These are phyloP conservation scores for Polypedilum vanderplanki DNA, from an alignment of 1,140 invertebrate species.

Conservation along the genomic window DNA sequence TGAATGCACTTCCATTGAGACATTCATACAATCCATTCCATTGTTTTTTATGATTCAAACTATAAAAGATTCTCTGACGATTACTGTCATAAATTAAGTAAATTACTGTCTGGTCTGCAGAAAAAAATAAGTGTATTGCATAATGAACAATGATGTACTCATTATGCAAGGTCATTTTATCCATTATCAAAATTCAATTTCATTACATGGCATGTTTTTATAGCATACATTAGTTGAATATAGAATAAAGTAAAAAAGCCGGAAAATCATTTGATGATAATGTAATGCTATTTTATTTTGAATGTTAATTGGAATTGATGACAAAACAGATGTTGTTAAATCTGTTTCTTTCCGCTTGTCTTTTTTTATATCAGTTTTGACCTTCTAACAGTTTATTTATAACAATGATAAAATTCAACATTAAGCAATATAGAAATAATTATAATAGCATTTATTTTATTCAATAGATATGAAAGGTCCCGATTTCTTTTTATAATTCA, in stretches of 20 bases:
- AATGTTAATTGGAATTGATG: background rate
- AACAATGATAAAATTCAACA: background rate
- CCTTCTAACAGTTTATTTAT: background rate
- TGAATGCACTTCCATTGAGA: background rate
- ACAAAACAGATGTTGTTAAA: background rate
- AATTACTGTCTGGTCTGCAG: background rate
- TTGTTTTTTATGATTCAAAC: background rate
- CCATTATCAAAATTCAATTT: constrained; percentile 10
- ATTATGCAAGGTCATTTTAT: constrained; percentile 17
- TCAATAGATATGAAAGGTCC: too few relatives aligned
- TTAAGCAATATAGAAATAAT: too few relatives aligned
- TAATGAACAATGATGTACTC: background rate
- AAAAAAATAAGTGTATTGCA: background rate
- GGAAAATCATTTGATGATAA: background rate
- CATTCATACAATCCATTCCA: background rate
- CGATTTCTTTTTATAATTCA: too few relatives aligned
- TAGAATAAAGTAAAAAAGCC: constrained; percentile 7
- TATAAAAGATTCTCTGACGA: constrained; percentile 1
- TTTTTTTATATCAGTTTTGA: background rate
- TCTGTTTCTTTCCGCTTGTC: background rate
- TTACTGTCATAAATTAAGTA: background rate
- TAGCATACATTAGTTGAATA: background rate
- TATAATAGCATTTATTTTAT: too few relatives aligned
- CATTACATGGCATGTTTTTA: background rate
- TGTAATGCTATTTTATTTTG: background rate